These are phyloP conservation scores for Drosophila insularis DNA, from an alignment of 1,140 invertebrate species.

Conservation along the genomic window DNA sequence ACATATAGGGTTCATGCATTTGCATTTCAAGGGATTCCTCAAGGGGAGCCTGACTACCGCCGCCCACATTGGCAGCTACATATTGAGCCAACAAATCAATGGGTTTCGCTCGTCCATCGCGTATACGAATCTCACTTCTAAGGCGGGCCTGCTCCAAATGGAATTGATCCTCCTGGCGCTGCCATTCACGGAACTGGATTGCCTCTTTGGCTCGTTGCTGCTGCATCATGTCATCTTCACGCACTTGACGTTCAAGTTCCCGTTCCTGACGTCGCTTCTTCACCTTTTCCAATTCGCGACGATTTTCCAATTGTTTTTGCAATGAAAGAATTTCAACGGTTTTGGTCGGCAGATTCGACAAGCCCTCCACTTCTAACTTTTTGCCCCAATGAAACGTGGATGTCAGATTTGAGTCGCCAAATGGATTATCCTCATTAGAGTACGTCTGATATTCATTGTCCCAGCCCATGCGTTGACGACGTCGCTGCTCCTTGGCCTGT, in stretches of 20 bases:
- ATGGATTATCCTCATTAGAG: slow-evolving; percentile 99
- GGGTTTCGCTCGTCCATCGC: slow-evolving; percentile 97
- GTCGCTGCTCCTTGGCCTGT: slow-evolving; percentile 93
- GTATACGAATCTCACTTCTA: slow-evolving; percentile 96
- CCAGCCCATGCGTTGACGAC: slow-evolving; percentile 97
- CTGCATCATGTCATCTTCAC: slow-evolving; percentile 94
- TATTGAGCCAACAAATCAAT: slow-evolving; percentile 99
- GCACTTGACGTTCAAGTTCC: slow-evolving; percentile 93
- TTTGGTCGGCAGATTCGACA: slow-evolving; percentile 89
- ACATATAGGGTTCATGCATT: slow-evolving; percentile 99
- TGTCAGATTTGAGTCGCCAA: slow-evolving; percentile 96
- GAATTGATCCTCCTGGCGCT: slow-evolving; percentile 96
- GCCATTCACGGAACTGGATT: slow-evolving; percentile 97
- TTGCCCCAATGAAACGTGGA: slow-evolving; percentile 98
- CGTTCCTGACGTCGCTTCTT: slow-evolving; percentile 95
- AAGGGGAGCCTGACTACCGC: slow-evolving; percentile 89
- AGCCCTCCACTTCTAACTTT: slow-evolving; percentile 97
- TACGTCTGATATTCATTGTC: slow-evolving; percentile 98
- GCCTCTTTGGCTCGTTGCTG: slow-evolving; percentile 96
- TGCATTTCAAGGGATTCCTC: slow-evolving; percentile 98
- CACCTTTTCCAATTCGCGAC: slow-evolving; percentile 93
- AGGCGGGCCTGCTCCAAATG: slow-evolving; percentile 94
- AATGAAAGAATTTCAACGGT: slow-evolving; percentile 93
- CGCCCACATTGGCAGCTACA: slow-evolving; percentile 85
- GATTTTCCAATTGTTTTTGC: slow-evolving; percentile 95